Evolutionary conservation across 2,888 invertebrate genomes (phyloP), one percentile per base, ranked within the genome.

Genomic region (Sylvicola cinctus): DNA sequence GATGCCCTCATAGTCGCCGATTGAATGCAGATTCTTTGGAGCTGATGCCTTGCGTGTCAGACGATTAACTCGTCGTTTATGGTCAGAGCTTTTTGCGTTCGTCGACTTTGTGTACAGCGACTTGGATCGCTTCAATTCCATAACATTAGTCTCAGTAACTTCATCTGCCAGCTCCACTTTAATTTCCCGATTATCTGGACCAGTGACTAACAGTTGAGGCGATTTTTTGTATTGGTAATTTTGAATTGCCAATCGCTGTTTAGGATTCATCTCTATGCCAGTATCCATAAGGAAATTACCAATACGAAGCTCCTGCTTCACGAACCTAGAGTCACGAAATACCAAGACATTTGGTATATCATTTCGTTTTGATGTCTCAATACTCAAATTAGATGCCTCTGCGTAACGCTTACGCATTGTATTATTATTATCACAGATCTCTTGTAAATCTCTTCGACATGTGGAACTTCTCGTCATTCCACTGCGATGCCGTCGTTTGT

Each of bases 241-340:
- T 45, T 36, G 29, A 36, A 47, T 0, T 45, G 45, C 38, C 46
- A 46, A 7, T 45, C 44, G 6, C 15, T 34, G 25, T 38, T 38
- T 38, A 44, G 49, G 44, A 39, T 51, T 50, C 45, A 54, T 55
- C 23, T 54, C 50, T 17, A 57, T 55, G 10, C 55, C 58, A 3
- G 55, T 55, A 41, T 57, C 55, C 55, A 58, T 55, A 3, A 50
- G 45, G 34, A 49, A 52, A 38, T 56, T 56, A 4, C 58, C 58
- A 38, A 56, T 56, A 25, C 55, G 50, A 38, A 58, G 39, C 39
- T 58, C 56, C 39, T 56, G 56, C 35, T 54, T 51, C 12, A 56
- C 55, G 43, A 57, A 51, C n/a, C 51, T 50, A 4, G 58, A 55
- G 36, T 57, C 56, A 11, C 54, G 45, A 41, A 51, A 58, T 10